A percentile compares a stretch with the other conserved stretches of the same genome.
Evolutionary conservation across 2,888 invertebrate genomes (phyloP).

Genomic region (Campoletis raptor): DNA sequence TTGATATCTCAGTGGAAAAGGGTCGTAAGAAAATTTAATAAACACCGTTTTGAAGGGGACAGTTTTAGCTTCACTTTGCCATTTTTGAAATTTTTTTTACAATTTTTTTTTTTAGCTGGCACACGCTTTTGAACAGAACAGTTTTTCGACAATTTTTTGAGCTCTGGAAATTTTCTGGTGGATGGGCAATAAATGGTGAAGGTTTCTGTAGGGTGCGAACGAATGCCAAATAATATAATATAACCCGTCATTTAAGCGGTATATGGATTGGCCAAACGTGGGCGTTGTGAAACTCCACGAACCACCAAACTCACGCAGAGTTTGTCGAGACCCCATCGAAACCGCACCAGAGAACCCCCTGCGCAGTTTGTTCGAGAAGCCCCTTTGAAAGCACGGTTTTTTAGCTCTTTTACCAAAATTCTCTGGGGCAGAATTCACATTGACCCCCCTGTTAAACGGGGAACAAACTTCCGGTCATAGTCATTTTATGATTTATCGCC

Average conservation of each 20-base stretch:
- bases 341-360: slow-evolving; percentile 15
- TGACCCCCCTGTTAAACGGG: slow-evolving; percentile 12
- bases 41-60: too few species aligned
- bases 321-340: slow-evolving; percentile 14
- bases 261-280: slow-evolving; percentile 69
- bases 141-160: too few species aligned
- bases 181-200: too few species aligned
- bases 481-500: slow-evolving; percentile 27
- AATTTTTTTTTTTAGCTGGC: too few species aligned
- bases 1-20: too few species aligned
- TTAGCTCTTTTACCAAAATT: neutral
- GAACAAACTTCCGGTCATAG: neutral
- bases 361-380: neutral
- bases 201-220: slow-evolving; percentile 54
- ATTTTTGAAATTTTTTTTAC: too few species aligned
- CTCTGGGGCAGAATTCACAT: slow-evolving; percentile 28
- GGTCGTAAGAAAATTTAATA: too few species aligned
- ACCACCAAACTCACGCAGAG: slow-evolving; percentile 69
- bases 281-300: slow-evolving; percentile 73
- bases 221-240: slow-evolving; percentile 19
- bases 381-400: slow-evolving; percentile 31
- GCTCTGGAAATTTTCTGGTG: too few species aligned
- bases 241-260: slow-evolving; percentile 46
- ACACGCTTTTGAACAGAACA: too few species aligned
- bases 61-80: too few species aligned